These are phyloP conservation scores for Percina caprodes DNA, from an alignment of 2,113 vertebrate genomes.

Conservation along the genomic window DNA sequence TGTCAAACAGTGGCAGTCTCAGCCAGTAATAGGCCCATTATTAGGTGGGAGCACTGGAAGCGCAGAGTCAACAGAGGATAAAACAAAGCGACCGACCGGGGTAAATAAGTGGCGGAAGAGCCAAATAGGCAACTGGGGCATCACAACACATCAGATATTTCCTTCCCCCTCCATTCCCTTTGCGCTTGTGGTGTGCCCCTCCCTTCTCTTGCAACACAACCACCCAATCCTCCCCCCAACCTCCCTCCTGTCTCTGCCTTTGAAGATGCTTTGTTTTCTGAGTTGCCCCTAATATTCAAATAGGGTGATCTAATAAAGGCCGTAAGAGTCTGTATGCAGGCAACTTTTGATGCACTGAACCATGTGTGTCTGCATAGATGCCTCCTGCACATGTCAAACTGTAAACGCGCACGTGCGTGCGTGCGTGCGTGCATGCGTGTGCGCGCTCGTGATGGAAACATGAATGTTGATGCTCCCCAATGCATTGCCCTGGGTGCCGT, in stretches of 20 bases:
- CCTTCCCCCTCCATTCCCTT: conserved; percentile 19
- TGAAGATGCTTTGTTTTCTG: conserved; percentile 80
- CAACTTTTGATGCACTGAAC: conserved; percentile 44
- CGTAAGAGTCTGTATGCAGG: conserved; percentile 12
- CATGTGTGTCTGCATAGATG: conserved; percentile 21
- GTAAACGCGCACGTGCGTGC: background rate
- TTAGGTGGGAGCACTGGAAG: conserved; percentile 53
- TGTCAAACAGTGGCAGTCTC: conserved; percentile 65
- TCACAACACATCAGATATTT: conserved; percentile 67
- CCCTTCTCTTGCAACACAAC: conserved; percentile 31
- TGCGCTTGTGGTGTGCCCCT: conserved; percentile 50
- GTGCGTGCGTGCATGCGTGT: background rate
- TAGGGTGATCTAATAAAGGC: conserved; percentile 73
- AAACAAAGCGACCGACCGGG: conserved; percentile 59
- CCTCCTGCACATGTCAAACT: conserved; percentile 51
- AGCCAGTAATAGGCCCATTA: conserved; percentile 76
- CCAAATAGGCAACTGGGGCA: conserved; percentile 76
- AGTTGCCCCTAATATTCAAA: conserved; percentile 74
- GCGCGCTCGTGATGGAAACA: conserved; percentile 18
- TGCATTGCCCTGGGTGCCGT: conserved; percentile 64
- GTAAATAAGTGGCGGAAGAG: conserved; percentile 79
- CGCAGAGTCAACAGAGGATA: conserved; percentile 61
- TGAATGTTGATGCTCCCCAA: conserved; percentile 51
- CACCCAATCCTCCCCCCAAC: conserved; percentile 11
- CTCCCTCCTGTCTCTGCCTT: conserved; percentile 54